phyloP scores from a whole-genome alignment of 2,797 vertebrate genomes.

The Astyanax mexicanus region DNA sequence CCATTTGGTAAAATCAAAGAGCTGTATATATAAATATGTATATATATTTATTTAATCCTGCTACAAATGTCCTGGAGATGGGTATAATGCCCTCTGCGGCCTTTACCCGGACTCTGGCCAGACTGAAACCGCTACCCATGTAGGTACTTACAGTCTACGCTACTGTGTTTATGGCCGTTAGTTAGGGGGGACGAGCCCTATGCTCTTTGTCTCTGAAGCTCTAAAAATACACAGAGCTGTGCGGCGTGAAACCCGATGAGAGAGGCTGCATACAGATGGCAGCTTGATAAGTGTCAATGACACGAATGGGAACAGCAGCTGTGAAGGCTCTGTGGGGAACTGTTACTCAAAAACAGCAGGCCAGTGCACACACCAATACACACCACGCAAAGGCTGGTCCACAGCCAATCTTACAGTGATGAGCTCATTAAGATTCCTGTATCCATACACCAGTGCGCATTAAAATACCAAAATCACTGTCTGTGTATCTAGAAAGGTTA shows the following conservation, averaged over 20 bases:
- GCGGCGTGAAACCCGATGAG: slow-evolving; percentile 47
- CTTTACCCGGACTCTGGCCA: slow-evolving; percentile 43
- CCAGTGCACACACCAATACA: slow-evolving; percentile 21
- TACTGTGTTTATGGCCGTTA: slow-evolving; percentile 54
- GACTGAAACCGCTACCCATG: slow-evolving; percentile 61
- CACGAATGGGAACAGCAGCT: slow-evolving; percentile 42
- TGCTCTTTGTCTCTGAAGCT: slow-evolving; percentile 60
- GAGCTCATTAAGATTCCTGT: slow-evolving; percentile 12
- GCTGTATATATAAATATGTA: too few relatives aligned
- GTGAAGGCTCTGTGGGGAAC: slow-evolving; percentile 33
- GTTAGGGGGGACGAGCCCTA: slow-evolving; percentile 15
- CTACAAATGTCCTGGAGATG: too few relatives aligned
- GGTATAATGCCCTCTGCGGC: too few relatives aligned
- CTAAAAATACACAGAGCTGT: slow-evolving; percentile 64
- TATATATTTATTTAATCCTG: too few relatives aligned
- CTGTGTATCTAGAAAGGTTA: neutral
- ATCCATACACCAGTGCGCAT: neutral
- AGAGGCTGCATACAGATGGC: slow-evolving; percentile 33
- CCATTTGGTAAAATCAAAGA: too few relatives aligned
- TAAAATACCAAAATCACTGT: neutral
- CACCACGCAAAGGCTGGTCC: neutral
- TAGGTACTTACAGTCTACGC: slow-evolving; percentile 40
- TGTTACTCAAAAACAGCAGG: slow-evolving; percentile 39
- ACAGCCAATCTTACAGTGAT: neutral
- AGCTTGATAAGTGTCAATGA: slow-evolving; percentile 42